A percentile compares a stretch with the other conserved stretches of the same genome.
These are phyloP conservation scores for Eupeodes luniger DNA, from an alignment of 2,888 invertebrate genomes.

Conservation along the genomic window DNA sequence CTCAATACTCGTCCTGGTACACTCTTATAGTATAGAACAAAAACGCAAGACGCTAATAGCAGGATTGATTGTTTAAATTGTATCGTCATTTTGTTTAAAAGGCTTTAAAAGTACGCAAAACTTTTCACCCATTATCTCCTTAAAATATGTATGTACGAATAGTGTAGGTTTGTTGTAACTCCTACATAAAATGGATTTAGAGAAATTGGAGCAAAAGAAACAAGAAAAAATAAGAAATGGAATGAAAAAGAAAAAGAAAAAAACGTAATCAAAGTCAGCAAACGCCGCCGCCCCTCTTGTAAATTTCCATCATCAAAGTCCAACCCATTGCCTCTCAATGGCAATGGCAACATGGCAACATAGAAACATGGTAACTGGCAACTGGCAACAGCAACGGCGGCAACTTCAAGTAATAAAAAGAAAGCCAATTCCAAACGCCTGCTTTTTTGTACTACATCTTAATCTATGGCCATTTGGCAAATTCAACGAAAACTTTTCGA, in stretches of 20 bases:
- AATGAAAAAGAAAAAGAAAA: neutral
- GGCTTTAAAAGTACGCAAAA: conserved; percentile 34
- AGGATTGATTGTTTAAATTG: conserved; percentile 52
- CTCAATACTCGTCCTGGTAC: too few species aligned
- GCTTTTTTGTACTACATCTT: conserved; percentile 66
- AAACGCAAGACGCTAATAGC: conserved; percentile 15
- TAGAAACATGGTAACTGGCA: too few species aligned
- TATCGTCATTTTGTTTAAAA: conserved; percentile 7
- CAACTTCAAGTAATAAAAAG: conserved; percentile 63
- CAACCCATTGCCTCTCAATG: conserved; percentile 63
- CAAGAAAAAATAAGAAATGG: neutral
- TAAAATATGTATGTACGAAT: conserved; percentile 12
- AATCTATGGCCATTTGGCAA: conserved; percentile 75
- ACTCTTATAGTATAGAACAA: neutral
- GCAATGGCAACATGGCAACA: conserved; percentile 3
- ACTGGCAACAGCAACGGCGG: too few species aligned
- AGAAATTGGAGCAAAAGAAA: neutral
- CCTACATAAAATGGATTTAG: conserved; percentile 16
- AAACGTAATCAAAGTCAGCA: conserved; percentile 51
- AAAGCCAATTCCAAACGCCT: conserved; percentile 75
- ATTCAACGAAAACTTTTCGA: conserved; percentile 76
- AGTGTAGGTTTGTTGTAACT: too few species aligned
- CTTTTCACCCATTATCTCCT: conserved; percentile 49
- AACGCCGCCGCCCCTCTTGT: conserved; percentile 53
- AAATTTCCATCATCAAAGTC: conserved; percentile 62